Evolutionary conservation across 2,797 vertebrate species (phyloP), one percentile per base, ranked within the genome.

Genomic region (Psittacula derbiana): DNA sequence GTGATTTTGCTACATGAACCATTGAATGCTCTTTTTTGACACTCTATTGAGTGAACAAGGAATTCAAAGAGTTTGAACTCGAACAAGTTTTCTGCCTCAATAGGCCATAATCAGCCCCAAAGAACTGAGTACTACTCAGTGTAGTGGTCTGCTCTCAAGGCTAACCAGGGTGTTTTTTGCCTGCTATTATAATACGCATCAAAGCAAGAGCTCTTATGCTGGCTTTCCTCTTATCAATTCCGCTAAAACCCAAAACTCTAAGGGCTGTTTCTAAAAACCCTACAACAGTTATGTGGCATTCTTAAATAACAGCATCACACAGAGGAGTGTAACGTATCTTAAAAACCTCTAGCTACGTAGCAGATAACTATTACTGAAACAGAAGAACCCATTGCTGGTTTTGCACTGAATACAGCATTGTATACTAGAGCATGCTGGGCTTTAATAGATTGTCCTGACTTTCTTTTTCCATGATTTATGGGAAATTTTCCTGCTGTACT

Each of bases 81-180:
- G 98, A 99, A 99, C 98, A 99, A 98, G 98, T 99, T 99, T 99
- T 99, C 99, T 99, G 99, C 99, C 98, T 99, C 99, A 99, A 99
- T 99, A 98, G 99, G 97, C 99, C 99, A 98, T 99, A 99, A 99
- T 99, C 98, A 99, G 96, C 98, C 98, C 98, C 98, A 99, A 99
- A 99, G 99, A 99, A 99, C 98, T 97, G 98, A 98, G 98, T 98
- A 98, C 98, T 98, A 98, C 98, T 98, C 98, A 98, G 98, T 98
- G 98, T 98, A 98, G 98, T 99, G 98, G 98, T 98, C 98, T 98
- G 98, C 98, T 99, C 98, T 99, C 98, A 98, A 98, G 98, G 98
- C 99, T 99, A 99, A 99, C 98, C 98, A 98, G 98, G 98, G 98
- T 98, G 98, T 98, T 99, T 98, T 99, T 98, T 98, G 98, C 98